Conservation (phyloP, 2,113 vertebrate genomes). For the Rhodinocichla rosea region DNA sequence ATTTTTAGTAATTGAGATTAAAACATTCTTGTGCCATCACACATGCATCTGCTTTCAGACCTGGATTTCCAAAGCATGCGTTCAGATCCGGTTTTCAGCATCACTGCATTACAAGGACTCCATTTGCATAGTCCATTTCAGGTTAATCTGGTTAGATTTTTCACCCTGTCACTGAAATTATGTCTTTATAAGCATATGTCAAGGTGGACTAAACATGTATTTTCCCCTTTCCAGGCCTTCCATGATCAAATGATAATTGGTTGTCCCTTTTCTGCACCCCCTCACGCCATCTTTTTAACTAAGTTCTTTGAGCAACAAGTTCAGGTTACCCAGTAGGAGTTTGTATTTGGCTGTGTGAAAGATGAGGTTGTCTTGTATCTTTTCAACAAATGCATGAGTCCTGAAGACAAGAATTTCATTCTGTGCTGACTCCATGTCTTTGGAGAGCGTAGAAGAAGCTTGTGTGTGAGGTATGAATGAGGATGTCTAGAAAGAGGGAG, state of each 20-base stretch:
- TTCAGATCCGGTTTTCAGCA: not conserved
- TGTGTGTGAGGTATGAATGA: accelerated
- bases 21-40: not conserved
- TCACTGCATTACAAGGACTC: not conserved
- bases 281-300: not conserved
- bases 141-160: not conserved
- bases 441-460: not conserved
- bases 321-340: not conserved
- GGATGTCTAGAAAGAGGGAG: not conserved
- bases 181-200: not conserved
- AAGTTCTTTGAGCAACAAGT: not conserved
- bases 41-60: not conserved
- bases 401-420: not conserved
- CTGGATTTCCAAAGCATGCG: not conserved
- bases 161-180: not conserved
- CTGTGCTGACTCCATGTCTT: not conserved
- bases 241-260: not conserved
- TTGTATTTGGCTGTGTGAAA: not conserved
- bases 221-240: not conserved
- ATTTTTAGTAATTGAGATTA: not conserved
- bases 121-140: not conserved
- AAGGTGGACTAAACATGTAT: not conserved
- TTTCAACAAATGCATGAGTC: not conserved
- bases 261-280: not conserved
- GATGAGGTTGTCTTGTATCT: not conserved